Evolutionary conservation across 2,797 vertebrate species (phyloP).

Genomic region (Propithecus deckenii): DNA sequence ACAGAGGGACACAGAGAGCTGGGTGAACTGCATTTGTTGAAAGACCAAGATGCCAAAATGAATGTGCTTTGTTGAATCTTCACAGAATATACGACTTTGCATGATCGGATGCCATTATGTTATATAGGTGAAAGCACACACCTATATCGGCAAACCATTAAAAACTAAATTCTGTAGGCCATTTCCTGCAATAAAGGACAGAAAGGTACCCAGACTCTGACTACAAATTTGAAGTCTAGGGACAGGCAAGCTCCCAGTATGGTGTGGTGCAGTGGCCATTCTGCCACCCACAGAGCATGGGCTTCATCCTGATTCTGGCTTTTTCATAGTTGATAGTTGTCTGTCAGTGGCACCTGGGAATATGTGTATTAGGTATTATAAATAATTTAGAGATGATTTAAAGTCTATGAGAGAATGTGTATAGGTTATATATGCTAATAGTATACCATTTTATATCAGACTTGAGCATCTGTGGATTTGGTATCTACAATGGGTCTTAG

Average conservation of each 20-base stretch:
- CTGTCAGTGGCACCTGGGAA: neutral
- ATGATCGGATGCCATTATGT: neutral
- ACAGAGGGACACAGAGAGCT: neutral
- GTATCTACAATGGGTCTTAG: too few species aligned
- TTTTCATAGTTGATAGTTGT: neutral
- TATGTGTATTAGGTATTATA: neutral
- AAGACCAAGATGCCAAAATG: neutral
- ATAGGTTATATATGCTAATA: too few species aligned
- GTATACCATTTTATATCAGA: too few species aligned
- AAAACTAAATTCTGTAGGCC: neutral
- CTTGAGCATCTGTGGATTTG: too few species aligned
- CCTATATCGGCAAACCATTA: slow-evolving; percentile 14
- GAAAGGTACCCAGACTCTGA: neutral
- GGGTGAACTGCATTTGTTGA: neutral
- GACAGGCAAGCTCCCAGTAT: neutral
- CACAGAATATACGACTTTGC: neutral
- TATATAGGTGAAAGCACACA: slow-evolving; percentile 13
- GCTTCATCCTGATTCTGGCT: neutral
- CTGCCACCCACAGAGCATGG: neutral
- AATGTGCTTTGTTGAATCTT: neutral
- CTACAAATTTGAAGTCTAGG: neutral
- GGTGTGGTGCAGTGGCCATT: neutral
- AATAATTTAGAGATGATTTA: too few species aligned
- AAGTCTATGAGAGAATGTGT: too few species aligned
- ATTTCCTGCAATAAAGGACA: neutral